Evolutionary conservation across 2,888 invertebrate genomes (phyloP).

Genomic region (Pollenia angustigena): DNA sequence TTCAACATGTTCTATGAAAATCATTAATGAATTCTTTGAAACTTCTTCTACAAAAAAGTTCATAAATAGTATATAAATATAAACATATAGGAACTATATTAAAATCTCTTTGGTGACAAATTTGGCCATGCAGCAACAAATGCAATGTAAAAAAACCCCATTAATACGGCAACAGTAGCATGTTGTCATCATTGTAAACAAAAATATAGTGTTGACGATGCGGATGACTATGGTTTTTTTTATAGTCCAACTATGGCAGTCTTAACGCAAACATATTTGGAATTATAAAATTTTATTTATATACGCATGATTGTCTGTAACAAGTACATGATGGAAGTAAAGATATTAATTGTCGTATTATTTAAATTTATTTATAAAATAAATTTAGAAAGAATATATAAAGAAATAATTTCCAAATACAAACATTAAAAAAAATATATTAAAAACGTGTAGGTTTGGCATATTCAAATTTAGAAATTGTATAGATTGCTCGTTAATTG

Average conservation of each 20-base stretch:
- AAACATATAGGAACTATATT: slow-evolving; percentile 37
- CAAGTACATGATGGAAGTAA: slow-evolving; percentile 11
- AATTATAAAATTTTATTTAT: slow-evolving; percentile 34
- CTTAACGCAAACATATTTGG: slow-evolving; percentile 28
- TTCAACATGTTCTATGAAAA: too few relatives aligned
- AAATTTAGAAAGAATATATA: slow-evolving; percentile 14
- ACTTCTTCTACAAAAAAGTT: slow-evolving; percentile 2
- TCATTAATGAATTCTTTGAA: slow-evolving; percentile 44
- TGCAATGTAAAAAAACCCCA: background rate
- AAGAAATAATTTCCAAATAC: background rate
- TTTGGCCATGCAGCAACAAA: slow-evolving; percentile 47
- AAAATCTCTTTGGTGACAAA: slow-evolving; percentile 61
- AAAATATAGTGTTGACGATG: slow-evolving; percentile 12
- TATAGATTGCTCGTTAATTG: slow-evolving; percentile 55
- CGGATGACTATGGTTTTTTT: background rate
- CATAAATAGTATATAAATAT: background rate
- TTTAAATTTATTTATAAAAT: slow-evolving; percentile 32
- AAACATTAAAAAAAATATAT: background rate
- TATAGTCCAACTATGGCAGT: slow-evolving; percentile 53
- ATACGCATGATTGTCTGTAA: slow-evolving; percentile 19
- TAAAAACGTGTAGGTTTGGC: background rate
- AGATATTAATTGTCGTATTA: slow-evolving; percentile 52
- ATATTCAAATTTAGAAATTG: slow-evolving; percentile 35
- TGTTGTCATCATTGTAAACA: slow-evolving; percentile 15
- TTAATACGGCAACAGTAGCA: background rate